phyloP scores from a whole-genome alignment of 2,888 invertebrate genomes.

The Barypeithes pellucidus region DNA sequence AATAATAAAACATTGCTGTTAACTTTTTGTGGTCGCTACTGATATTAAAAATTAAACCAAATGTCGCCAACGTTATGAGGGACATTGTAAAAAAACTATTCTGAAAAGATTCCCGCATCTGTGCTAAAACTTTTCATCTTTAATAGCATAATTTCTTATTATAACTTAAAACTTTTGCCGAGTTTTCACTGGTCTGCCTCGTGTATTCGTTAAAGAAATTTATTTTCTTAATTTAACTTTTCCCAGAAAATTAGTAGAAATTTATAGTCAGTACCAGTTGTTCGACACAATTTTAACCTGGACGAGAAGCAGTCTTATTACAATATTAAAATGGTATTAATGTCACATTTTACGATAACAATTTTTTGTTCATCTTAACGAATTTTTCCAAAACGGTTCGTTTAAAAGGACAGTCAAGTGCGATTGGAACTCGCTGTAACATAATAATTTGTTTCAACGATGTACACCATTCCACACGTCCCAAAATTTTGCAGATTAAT shows the following conservation, averaged over 20 bases:
- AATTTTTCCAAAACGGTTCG: too few relatives aligned
- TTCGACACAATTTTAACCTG: conserved; percentile 15
- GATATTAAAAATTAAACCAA: neutral
- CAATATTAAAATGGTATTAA: neutral
- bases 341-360: too few relatives aligned
- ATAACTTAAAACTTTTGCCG: conserved; percentile 36
- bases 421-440: too few relatives aligned
- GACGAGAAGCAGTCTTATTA: neutral
- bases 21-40: neutral
- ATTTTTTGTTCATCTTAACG: too few relatives aligned
- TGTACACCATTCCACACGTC: too few relatives aligned
- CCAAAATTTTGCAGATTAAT: too few relatives aligned
- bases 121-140: conserved; percentile 22
- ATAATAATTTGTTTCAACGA: too few relatives aligned
- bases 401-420: too few relatives aligned
- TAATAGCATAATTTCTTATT: conserved; percentile 34
- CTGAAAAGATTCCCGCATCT: conserved; percentile 11
- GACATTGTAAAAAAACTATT: conserved; percentile 1
- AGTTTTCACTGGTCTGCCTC: conserved; percentile 31
- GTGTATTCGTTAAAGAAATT: conserved; percentile 42
- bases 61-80: neutral
- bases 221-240: conserved; percentile 50
- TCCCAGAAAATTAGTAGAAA: conserved; percentile 16
- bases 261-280: conserved; percentile 14
- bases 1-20: too few relatives aligned